Evolutionary conservation across 2,113 vertebrate species (phyloP), one percentile per base, ranked within the genome.

Genomic region (Scomber scombrus): DNA sequence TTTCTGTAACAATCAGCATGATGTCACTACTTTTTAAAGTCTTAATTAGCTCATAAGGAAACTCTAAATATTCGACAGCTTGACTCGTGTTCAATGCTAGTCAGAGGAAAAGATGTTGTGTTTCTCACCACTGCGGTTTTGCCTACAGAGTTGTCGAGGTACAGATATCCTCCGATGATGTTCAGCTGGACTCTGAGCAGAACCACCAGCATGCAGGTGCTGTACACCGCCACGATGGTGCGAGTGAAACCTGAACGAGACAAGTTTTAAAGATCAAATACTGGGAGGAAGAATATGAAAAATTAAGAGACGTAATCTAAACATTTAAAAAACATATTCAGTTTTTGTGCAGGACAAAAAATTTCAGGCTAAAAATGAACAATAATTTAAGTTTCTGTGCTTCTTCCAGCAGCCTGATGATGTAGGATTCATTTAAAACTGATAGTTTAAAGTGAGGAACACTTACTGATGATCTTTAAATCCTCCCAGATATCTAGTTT

Each of bases 401-500:
- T 40, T 40, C 9, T 40, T 6, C 9, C 11, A 21, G 62, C 2
- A 16, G 3, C 2, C 11, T 14, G 45, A 11, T 19, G 18, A 43
- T 18, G 31, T 11, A 3, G 11, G n/a, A 55, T 21, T 26, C 19
- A 23, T 55, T 18, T 34, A 34, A 34, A 34, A 34, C 34, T 23
- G 52, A 23, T 5, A 23, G 52, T n/a, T 23, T 10, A 23, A 18
- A 6, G 23, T n/a, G 8, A 8, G 14, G 91, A 9, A 40, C 1
- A 9, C 97, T 98, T 95, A 99, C 98, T 99, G 94, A 99, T 96
- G 91, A 99, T 98, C 90, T 99, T 99, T 80, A 99, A 91, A 86
- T 99, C 98, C 65, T 99, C 98, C 98, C 98, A 99, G 93, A 99
- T 98, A 93, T 99, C 98, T 85, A 99, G 89, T 70, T 98, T 99